Evolutionary conservation across 2,888 invertebrate genomes (phyloP).

Genomic region (Xestia c-nigrum): DNA sequence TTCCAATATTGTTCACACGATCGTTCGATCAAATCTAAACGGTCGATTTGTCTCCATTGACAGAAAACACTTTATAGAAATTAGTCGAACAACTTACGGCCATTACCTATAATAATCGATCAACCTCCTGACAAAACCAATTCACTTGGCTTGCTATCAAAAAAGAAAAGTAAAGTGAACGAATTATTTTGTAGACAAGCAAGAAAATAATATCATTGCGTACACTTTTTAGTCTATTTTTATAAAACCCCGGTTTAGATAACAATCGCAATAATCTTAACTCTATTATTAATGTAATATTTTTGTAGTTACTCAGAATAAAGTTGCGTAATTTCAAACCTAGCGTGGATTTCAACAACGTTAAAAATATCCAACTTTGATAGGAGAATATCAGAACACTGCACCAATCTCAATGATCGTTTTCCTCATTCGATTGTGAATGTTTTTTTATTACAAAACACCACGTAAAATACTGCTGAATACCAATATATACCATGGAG

Average conservation of each 20-base stretch:
- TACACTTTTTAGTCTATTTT: slow-evolving; percentile 27
- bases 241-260: slow-evolving; percentile 38
- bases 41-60: slow-evolving; percentile 43
- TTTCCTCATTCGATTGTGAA: not conserved
- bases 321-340: slow-evolving; percentile 31
- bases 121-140: slow-evolving; percentile 43
- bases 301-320: slow-evolving; percentile 12
- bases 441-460: not conserved
- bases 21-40: slow-evolving; percentile 26
- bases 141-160: slow-evolving; percentile 27
- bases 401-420: not conserved
- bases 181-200: slow-evolving; percentile 24
- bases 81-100: slow-evolving; percentile 7
- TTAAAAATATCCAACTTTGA: not conserved
- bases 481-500: no score
- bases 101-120: slow-evolving; percentile 47
- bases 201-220: slow-evolving; percentile 21
- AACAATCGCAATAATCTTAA: slow-evolving; percentile 42
- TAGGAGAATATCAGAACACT: not conserved
- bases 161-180: slow-evolving; percentile 30
- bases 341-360: slow-evolving; percentile 12
- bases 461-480: no score
- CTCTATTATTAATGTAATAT: slow-evolving; percentile 34
- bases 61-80: slow-evolving; percentile 29
- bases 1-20: slow-evolving; percentile 32